These are phyloP conservation scores for Myotis daubentonii DNA, from an alignment of 2,797 vertebrate genomes.

Conservation along the genomic window DNA sequence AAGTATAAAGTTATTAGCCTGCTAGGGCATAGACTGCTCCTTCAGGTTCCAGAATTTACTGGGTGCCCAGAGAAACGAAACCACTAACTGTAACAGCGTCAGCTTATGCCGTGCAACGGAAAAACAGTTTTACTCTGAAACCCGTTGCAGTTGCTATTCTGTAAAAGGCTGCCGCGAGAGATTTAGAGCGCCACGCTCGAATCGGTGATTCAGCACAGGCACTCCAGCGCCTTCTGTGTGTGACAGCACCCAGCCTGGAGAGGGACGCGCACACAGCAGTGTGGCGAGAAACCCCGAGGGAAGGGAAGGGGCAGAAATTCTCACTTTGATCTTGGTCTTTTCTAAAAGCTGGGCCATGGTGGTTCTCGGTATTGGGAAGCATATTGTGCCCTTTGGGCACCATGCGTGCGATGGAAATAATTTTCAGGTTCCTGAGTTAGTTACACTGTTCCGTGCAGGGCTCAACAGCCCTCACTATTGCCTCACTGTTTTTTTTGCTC, in stretches of 20 bases:
- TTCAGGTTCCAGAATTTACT: neutral
- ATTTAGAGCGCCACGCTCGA: neutral
- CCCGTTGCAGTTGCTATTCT: neutral
- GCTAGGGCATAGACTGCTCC: neutral
- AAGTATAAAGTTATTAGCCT: neutral
- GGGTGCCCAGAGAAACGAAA: neutral
- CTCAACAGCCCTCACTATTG: neutral
- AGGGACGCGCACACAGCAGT: neutral
- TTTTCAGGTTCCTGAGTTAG: neutral
- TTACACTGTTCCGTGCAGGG: neutral
- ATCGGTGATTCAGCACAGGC: neutral
- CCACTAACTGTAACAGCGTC: neutral
- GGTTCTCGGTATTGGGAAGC: neutral
- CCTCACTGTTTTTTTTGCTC: neutral
- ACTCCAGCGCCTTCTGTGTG: neutral
- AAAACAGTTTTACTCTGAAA: neutral
- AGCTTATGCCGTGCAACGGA: neutral
- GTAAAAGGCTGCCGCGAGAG: neutral
- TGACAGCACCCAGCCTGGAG: neutral
- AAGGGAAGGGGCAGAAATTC: neutral
- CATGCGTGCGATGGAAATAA: neutral
- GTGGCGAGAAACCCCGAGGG: neutral
- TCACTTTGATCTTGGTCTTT: neutral
- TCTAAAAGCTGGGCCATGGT: neutral
- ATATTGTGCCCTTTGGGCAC: neutral